Conservation (phyloP, 2,113 vertebrate genomes). For the Lasiurus borealis region DNA sequence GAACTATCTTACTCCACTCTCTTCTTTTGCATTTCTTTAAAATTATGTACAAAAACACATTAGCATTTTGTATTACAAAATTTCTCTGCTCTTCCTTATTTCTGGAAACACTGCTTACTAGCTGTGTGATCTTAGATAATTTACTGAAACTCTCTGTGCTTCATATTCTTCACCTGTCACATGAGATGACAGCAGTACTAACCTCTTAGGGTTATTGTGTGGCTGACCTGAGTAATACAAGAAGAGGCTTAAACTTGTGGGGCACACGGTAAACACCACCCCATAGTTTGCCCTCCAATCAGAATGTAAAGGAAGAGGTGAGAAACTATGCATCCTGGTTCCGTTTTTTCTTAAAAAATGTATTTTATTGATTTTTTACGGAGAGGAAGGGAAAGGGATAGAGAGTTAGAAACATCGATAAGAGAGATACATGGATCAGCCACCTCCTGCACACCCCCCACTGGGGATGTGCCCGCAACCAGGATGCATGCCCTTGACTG, state of each 20-base stretch:
- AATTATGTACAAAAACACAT: not conserved
- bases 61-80: not conserved
- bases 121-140: not conserved
- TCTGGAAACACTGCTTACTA: not conserved
- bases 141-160: not conserved
- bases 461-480: too few species aligned
- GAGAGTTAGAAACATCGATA: too few species aligned
- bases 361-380: too few species aligned
- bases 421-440: too few species aligned
- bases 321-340: not conserved
- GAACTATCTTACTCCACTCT: not conserved
- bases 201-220: not conserved
- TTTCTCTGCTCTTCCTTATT: not conserved
- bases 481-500: too few species aligned
- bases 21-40: not conserved
- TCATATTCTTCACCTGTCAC: not conserved
- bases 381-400: too few species aligned
- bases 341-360: too few species aligned
- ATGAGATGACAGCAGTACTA: not conserved
- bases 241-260: not conserved
- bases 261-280: not conserved
- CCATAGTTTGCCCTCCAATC: not conserved
- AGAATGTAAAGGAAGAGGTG: not conserved
- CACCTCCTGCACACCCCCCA: too few species aligned
- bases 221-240: not conserved